These are phyloP conservation scores for Enteromius viviparus DNA, from an alignment of 2,797 vertebrate species.

Conservation along the genomic window DNA sequence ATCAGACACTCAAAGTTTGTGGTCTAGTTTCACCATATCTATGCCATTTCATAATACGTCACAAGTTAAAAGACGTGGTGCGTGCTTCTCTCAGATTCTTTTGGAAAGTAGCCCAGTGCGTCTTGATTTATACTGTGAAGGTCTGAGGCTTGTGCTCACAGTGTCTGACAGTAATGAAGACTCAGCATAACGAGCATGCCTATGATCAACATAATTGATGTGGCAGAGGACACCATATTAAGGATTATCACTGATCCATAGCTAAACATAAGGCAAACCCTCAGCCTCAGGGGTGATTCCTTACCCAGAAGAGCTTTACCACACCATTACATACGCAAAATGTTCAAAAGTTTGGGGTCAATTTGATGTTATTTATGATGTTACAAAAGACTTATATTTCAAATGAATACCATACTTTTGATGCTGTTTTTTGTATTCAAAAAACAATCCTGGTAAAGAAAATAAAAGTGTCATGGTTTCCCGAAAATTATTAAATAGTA, in stretches of 20 bases:
- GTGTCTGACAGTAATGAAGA: slow-evolving; percentile 86
- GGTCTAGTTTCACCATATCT: slow-evolving; percentile 16
- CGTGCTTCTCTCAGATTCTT: slow-evolving; percentile 13
- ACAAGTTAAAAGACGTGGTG: slow-evolving; percentile 26
- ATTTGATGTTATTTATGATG: not conserved
- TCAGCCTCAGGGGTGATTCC: slow-evolving; percentile 74
- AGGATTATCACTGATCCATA: slow-evolving; percentile 82
- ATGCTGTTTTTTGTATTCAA: not conserved
- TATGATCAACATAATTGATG: slow-evolving; percentile 89
- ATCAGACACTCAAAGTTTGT: not conserved
- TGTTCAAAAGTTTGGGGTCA: not conserved
- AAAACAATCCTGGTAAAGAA: not conserved
- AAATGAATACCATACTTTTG: not conserved
- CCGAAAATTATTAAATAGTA: not conserved
- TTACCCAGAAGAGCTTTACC: slow-evolving; percentile 17
- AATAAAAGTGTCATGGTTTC: not conserved
- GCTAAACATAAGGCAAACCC: slow-evolving; percentile 71
- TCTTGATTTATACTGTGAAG: slow-evolving; percentile 37
- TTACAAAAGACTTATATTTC: not conserved
- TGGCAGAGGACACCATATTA: slow-evolving; percentile 73
- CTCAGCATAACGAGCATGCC: slow-evolving; percentile 85
- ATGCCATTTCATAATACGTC: not conserved
- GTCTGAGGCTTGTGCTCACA: slow-evolving; percentile 82
- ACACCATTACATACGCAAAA: slow-evolving; percentile 16
- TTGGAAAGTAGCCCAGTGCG: slow-evolving; percentile 42